Conservation (phyloP, 2,113 vertebrate species). For the Cryptomyrus ogoouensis region DNA sequence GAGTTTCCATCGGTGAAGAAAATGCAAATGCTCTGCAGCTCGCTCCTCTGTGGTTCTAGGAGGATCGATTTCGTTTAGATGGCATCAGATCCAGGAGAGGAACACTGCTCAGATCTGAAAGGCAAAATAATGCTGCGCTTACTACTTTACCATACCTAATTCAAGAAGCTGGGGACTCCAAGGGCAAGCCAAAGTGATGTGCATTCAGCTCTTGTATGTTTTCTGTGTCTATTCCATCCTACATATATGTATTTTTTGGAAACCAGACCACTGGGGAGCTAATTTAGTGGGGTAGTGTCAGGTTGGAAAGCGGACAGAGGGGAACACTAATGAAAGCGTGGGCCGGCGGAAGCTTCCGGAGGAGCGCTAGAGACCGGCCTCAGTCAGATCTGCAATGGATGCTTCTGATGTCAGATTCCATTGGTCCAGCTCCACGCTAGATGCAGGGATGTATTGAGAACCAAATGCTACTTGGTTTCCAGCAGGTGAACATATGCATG, state of each 20-base stretch:
- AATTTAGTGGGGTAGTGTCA: conserved; percentile 49
- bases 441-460: neutral
- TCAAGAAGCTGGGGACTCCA: neutral
- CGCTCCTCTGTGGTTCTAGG: neutral
- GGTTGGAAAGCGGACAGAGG: conserved; percentile 45
- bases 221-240: neutral
- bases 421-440: neutral
- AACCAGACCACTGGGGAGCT: conserved; percentile 50
- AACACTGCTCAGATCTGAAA: neutral
- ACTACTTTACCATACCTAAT: neutral
- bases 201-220: neutral
- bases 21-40: neutral
- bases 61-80: neutral
- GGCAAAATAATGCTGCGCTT: neutral
- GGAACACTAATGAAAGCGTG: conserved; percentile 52
- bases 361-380: neutral
- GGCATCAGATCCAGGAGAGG: neutral
- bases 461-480: neutral
- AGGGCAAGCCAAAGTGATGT: neutral
- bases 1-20: neutral
- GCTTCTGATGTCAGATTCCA: neutral
- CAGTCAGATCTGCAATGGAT: neutral
- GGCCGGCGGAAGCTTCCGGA: conserved; percentile 39
- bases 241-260: neutral
- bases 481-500: neutral